phyloP scores from a whole-genome alignment of 2,113 vertebrate genomes.

The Poecile atricapillus region DNA sequence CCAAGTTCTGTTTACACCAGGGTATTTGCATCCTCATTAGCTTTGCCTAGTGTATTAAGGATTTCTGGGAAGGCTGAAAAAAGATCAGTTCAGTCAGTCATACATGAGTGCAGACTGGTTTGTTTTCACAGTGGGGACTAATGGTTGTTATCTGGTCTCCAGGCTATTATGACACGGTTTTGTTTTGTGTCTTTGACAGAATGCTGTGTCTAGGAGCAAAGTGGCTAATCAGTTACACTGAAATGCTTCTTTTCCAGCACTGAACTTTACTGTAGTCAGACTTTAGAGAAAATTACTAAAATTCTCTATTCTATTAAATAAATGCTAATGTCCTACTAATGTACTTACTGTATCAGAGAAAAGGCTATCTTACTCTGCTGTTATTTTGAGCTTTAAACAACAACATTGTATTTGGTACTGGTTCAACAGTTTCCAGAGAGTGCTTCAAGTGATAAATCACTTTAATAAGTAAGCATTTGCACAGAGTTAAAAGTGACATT shows the following conservation, averaged over 20 bases:
- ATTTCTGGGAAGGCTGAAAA: not conserved
- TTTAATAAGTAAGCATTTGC: not conserved
- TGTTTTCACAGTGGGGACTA: slow-evolving; percentile 42
- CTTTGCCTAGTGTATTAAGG: not conserved
- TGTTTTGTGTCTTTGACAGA: slow-evolving; percentile 23
- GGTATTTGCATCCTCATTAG: not conserved
- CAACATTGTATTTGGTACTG: not conserved
- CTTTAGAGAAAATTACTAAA: not conserved
- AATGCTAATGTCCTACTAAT: not conserved
- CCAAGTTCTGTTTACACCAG: not conserved
- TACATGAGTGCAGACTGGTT: not conserved
- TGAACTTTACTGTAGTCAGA: not conserved
- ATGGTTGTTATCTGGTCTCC: slow-evolving; percentile 43
- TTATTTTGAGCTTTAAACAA: not conserved
- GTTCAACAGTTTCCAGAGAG: not conserved
- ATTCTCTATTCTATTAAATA: not conserved
- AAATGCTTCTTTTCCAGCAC: not conserved
- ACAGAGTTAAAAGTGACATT: not conserved
- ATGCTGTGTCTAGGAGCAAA: slow-evolving; percentile 22
- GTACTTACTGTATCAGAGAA: not conserved
- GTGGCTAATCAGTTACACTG: not conserved
- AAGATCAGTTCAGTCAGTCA: not conserved
- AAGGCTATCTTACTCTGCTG: not conserved
- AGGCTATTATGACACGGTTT: slow-evolving; percentile 22
- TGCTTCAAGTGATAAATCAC: not conserved